Conservation (phyloP, 2,888 invertebrate genomes). For the Seira sanloemensis region DNA sequence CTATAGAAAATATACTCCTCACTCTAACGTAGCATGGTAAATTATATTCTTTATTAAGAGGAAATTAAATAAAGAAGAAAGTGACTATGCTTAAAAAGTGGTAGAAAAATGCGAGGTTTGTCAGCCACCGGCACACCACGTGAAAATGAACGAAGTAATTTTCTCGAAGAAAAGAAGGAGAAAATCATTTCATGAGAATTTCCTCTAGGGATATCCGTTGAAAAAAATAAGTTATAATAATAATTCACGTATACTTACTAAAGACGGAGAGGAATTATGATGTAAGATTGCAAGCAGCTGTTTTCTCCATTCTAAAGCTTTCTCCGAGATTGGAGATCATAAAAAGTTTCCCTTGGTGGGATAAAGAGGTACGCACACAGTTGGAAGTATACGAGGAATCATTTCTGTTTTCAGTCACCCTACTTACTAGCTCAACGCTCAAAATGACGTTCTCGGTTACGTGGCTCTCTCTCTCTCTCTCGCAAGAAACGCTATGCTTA, state of each 20-base stretch:
- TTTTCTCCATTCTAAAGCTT: background rate
- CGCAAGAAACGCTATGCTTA: background rate
- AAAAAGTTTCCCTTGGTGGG: background rate
- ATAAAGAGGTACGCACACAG: background rate
- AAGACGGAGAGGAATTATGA: slow-evolving; percentile 17
- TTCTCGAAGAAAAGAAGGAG: slow-evolving; percentile 2
- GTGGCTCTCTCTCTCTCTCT: background rate
- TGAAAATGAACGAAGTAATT: slow-evolving; percentile 24
- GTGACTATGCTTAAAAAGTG: background rate
- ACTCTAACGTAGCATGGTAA: background rate
- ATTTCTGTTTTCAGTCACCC: background rate
- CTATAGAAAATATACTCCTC: background rate
- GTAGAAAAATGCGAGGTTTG: background rate
- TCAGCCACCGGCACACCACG: background rate
- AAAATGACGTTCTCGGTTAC: too few relatives aligned
- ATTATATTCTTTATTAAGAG: background rate
- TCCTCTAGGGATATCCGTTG: slow-evolving; percentile 38
- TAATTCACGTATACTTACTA: background rate
- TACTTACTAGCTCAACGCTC: background rate
- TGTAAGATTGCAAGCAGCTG: slow-evolving; percentile 5
- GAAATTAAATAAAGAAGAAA: background rate
- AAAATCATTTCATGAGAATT: slow-evolving; percentile 35
- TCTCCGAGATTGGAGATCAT: background rate
- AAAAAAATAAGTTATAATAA: slow-evolving; percentile 11
- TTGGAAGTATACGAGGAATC: background rate